Percentiles rank a stretch among this genome's conserved stretches.
Evolutionary conservation across 2,113 vertebrate species (phyloP).

Genomic region (Murina feae): DNA sequence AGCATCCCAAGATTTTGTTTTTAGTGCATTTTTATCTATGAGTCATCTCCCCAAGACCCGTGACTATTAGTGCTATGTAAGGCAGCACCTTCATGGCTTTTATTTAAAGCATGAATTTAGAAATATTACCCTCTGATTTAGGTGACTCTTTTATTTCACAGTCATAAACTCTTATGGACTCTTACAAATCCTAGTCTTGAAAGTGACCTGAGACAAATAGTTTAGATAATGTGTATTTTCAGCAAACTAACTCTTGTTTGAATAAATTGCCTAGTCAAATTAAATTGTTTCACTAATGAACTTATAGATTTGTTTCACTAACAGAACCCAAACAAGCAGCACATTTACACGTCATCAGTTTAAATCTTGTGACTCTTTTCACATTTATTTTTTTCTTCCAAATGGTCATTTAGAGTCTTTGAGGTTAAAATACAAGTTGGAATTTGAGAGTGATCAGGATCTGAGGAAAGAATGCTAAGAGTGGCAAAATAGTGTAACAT

Average conservation of each 20-base stretch:
- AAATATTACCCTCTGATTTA: slow-evolving; percentile 45
- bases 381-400: background rate
- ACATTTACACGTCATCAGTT: background rate
- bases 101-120: slow-evolving; percentile 26
- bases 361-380: background rate
- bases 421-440: background rate
- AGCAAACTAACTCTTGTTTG: background rate
- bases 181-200: background rate
- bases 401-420: background rate
- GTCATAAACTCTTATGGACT: slow-evolving; percentile 40
- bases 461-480: background rate
- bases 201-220: background rate
- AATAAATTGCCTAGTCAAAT: slow-evolving; percentile 22
- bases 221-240: background rate
- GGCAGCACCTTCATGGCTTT: slow-evolving; percentile 26
- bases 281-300: slow-evolving; percentile 1
- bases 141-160: slow-evolving; percentile 46
- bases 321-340: background rate
- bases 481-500: background rate
- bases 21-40: slow-evolving; percentile 57
- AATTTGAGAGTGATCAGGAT: background rate
- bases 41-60: slow-evolving; percentile 21
- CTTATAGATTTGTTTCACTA: background rate
- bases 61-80: background rate
- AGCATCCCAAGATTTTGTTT: slow-evolving; percentile 64